phyloP scores from a whole-genome alignment of 2,888 invertebrate genomes.

The Smittia sp. region DNA sequence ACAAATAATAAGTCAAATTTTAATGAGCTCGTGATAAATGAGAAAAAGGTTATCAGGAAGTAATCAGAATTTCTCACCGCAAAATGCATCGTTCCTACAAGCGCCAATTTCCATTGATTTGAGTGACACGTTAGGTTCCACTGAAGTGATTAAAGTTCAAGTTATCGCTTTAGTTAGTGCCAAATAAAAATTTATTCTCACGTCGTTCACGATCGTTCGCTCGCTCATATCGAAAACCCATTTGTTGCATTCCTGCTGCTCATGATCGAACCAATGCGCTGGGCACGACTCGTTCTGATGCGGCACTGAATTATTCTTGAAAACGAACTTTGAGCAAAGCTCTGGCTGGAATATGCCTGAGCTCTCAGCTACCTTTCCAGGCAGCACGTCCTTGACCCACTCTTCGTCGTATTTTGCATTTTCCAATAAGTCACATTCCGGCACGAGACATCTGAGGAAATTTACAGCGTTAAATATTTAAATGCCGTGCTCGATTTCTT shows the following conservation, averaged over 20 bases:
- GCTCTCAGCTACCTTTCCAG: constrained; percentile 44
- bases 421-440: constrained; percentile 47
- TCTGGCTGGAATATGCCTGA: constrained; percentile 45
- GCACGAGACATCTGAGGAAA: constrained; percentile 44
- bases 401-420: constrained; percentile 45
- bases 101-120: constrained; percentile 61
- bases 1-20: too few species aligned
- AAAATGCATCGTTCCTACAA: constrained; percentile 63
- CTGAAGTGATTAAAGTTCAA: constrained; percentile 48
- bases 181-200: not conserved
- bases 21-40: too few species aligned
- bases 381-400: constrained; percentile 48
- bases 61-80: constrained; percentile 49
- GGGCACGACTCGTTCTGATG: constrained; percentile 48
- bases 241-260: constrained; percentile 53
- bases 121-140: constrained; percentile 60
- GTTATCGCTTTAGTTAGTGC: not conserved
- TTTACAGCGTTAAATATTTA: not conserved
- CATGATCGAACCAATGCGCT: constrained; percentile 49
- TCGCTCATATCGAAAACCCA: constrained; percentile 58
- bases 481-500: not conserved
- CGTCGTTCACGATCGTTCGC: constrained; percentile 60
- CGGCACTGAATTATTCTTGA: not conserved
- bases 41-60: too few species aligned
- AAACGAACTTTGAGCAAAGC: constrained; percentile 49